These are phyloP conservation scores for Oncorhynchus gorbuscha DNA, from an alignment of 2,113 vertebrate species.

Conservation along the genomic window DNA sequence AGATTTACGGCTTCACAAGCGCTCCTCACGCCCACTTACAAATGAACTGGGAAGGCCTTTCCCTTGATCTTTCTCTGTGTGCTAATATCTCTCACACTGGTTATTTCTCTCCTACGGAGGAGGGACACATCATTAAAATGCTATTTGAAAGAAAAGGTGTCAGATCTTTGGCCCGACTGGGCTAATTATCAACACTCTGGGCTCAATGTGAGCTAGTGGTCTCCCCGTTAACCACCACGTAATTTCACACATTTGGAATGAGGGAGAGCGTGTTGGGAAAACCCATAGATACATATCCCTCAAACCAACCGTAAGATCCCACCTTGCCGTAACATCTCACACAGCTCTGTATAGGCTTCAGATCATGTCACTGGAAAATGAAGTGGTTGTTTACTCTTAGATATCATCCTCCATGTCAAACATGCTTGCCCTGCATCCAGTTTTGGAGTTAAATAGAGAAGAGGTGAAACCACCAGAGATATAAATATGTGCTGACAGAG, in stretches of 20 bases:
- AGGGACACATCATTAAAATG: constrained; percentile 55
- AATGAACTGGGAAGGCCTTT: constrained; percentile 34
- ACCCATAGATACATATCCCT: constrained; percentile 13
- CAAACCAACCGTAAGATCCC: neutral
- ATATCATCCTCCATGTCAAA: no score
- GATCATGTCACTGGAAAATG: no score
- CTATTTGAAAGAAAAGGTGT: constrained; percentile 58
- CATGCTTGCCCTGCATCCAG: no score
- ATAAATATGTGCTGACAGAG: no score
- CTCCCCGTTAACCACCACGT: constrained; percentile 60
- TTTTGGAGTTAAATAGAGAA: no score
- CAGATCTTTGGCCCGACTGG: constrained; percentile 61
- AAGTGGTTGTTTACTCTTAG: no score
- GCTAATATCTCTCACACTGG: constrained; percentile 20
- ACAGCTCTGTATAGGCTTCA: no score
- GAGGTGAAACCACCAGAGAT: no score
- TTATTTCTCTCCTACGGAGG: constrained; percentile 31
- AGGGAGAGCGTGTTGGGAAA: constrained; percentile 17
- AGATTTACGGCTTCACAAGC: constrained; percentile 47
- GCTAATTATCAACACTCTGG: constrained; percentile 68
- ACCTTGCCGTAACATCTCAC: neutral
- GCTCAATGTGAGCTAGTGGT: constrained; percentile 55
- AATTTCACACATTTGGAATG: constrained; percentile 64
- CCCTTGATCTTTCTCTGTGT: constrained; percentile 11
- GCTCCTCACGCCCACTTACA: constrained; percentile 37